A percentile compares a stretch with the other conserved stretches of the same genome.
Evolutionary conservation across 2,797 vertebrate species (phyloP).

Genomic region (Hapalemur alaotrensis): DNA sequence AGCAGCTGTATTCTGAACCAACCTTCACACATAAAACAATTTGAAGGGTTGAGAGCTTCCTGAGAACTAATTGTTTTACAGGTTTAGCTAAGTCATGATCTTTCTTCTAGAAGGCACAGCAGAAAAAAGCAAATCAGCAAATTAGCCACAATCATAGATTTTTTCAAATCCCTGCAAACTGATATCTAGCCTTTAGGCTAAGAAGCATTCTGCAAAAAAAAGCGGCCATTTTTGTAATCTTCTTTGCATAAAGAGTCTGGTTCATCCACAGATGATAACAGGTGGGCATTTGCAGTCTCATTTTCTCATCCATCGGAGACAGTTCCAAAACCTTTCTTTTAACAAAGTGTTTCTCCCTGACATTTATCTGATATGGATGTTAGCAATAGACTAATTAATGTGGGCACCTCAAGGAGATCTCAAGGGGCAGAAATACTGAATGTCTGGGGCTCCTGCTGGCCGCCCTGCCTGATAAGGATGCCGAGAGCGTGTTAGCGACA

Average conservation of each 20-base stretch:
- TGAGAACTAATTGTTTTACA: neutral
- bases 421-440: conserved; percentile 25
- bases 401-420: conserved; percentile 54
- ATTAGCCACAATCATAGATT: neutral
- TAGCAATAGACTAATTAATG: conserved; percentile 59
- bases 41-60: neutral
- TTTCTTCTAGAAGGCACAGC: neutral
- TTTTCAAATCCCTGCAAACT: conserved; percentile 48
- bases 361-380: conserved; percentile 51
- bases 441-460: neutral
- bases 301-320: conserved; percentile 35
- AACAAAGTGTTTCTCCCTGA: conserved; percentile 14
- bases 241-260: conserved; percentile 47
- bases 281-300: conserved; percentile 18
- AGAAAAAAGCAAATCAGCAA: neutral
- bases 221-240: neutral
- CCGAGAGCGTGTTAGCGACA: neutral
- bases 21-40: neutral
- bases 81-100: neutral
- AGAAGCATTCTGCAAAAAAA: conserved; percentile 15
- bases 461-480: conserved; percentile 39
- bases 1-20: neutral
- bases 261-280: neutral
- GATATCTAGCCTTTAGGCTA: conserved; percentile 43
- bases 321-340: conserved; percentile 15